A percentile compares a stretch with the other conserved stretches of the same genome.
Evolutionary conservation across 2,888 invertebrate species (phyloP).

Genomic region (Fragum sueziense): DNA sequence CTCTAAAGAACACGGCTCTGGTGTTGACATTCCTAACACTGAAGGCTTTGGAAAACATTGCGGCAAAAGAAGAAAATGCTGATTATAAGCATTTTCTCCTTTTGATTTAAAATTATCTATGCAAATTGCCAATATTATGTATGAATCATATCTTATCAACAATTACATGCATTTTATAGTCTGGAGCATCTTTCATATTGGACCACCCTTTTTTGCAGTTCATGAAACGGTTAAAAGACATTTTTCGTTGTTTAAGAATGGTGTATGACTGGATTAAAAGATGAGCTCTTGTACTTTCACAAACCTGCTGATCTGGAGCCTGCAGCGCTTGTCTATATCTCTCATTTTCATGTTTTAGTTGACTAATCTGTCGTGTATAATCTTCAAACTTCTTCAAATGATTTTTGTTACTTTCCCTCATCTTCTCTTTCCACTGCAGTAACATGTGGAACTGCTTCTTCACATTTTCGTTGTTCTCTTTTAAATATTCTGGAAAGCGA

Average conservation of each 20-base stretch:
- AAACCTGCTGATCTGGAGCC: conserved; percentile 51
- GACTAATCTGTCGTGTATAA: conserved; percentile 58
- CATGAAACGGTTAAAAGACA: too few relatives aligned
- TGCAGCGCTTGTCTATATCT: conserved; percentile 57
- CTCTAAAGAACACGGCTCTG: too few relatives aligned
- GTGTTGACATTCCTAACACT: too few relatives aligned
- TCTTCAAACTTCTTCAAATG: conserved; percentile 73
- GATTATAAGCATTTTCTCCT: neutral
- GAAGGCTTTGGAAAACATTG: too few relatives aligned
- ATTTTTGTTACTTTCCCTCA: conserved; percentile 65
- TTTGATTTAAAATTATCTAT: neutral
- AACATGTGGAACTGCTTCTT: conserved; percentile 72
- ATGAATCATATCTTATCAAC: neutral
- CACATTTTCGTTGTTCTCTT: conserved; percentile 73
- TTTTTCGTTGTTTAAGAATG: neutral
- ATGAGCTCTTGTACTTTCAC: too few relatives aligned
- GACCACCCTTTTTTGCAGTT: neutral
- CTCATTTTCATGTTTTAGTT: conserved; percentile 67
- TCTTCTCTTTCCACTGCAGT: conserved; percentile 72
- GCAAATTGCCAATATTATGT: too few relatives aligned
- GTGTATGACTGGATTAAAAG: too few relatives aligned
- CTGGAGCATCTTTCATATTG: neutral
- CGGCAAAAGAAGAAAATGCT: neutral
- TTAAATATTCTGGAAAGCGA: conserved; percentile 70
- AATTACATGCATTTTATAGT: neutral